These are phyloP conservation scores for Hippoglossus stenolepis DNA, from an alignment of 2,113 vertebrate genomes.

Conservation along the genomic window DNA sequence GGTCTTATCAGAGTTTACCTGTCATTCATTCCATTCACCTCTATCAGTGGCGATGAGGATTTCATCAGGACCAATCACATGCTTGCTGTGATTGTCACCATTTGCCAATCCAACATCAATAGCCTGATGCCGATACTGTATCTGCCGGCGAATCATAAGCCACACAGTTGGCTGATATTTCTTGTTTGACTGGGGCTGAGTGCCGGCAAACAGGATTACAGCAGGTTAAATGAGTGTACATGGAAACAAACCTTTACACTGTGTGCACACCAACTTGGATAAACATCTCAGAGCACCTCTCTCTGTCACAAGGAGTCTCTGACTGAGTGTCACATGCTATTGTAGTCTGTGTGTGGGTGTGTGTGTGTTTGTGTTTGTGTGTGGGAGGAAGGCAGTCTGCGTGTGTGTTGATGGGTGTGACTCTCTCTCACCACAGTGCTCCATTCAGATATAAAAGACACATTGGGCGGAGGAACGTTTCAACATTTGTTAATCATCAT, in stretches of 20 bases:
- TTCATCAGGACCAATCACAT: constrained; percentile 23
- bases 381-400: neutral
- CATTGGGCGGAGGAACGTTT: neutral
- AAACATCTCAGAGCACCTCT: constrained; percentile 21
- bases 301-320: neutral
- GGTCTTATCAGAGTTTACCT: neutral
- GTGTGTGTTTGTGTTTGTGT: constrained; percentile 4
- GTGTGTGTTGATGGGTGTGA: constrained; percentile 23
- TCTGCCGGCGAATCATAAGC: constrained; percentile 26
- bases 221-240: constrained; percentile 13
- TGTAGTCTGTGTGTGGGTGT: constrained; percentile 8
- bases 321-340: neutral
- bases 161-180: constrained; percentile 1
- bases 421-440: constrained; percentile 8
- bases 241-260: constrained; percentile 42
- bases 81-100: neutral
- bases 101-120: neutral
- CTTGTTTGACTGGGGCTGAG: constrained; percentile 13
- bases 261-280: neutral
- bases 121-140: neutral
- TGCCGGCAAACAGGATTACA: neutral
- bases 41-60: constrained; percentile 6
- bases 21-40: constrained; percentile 11
- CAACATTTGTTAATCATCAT: neutral
- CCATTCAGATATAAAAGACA: constrained; percentile 7